Conservation (phyloP, 2,113 vertebrate species). For the Piprites chloris region DNA sequence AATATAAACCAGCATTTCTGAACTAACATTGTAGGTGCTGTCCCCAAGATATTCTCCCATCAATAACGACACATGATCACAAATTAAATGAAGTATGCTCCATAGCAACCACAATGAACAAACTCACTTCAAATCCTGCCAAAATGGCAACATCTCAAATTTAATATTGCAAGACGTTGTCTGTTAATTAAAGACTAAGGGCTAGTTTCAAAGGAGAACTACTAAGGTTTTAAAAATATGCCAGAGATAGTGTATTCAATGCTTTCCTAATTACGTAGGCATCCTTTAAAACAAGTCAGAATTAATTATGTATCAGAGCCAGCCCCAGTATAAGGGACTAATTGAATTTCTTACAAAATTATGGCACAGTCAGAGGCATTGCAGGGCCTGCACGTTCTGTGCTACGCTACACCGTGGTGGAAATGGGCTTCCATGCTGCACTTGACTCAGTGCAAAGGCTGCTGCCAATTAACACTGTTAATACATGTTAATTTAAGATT, state of each 20-base stretch:
- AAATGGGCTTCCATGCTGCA: neutral
- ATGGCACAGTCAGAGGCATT: neutral
- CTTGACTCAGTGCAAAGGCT: neutral
- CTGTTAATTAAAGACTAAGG: conserved; percentile 52
- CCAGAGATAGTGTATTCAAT: neutral
- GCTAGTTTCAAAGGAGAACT: conserved; percentile 34
- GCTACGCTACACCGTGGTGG: neutral
- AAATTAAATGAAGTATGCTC: neutral
- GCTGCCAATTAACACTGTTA: conserved; percentile 51
- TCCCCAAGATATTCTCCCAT: conserved; percentile 19
- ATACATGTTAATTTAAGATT: conserved; percentile 60
- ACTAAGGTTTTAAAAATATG: conserved; percentile 31
- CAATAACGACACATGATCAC: neutral
- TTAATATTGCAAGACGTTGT: conserved; percentile 8
- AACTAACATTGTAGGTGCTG: neutral
- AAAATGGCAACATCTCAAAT: conserved; percentile 41
- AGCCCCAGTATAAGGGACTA: neutral
- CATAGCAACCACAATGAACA: conserved; percentile 29
- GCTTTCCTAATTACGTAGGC: conserved; percentile 8
- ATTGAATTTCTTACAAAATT: conserved; percentile 23
- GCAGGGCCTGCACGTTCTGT: neutral
- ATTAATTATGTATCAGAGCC: conserved; percentile 12
- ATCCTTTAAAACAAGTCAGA: conserved; percentile 33
- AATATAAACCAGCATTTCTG: neutral
- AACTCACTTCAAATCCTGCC: conserved; percentile 5